Percentiles rank a stretch among this genome's conserved stretches.
Conservation (phyloP, 2,113 vertebrate species). For the Hylia prasina region DNA sequence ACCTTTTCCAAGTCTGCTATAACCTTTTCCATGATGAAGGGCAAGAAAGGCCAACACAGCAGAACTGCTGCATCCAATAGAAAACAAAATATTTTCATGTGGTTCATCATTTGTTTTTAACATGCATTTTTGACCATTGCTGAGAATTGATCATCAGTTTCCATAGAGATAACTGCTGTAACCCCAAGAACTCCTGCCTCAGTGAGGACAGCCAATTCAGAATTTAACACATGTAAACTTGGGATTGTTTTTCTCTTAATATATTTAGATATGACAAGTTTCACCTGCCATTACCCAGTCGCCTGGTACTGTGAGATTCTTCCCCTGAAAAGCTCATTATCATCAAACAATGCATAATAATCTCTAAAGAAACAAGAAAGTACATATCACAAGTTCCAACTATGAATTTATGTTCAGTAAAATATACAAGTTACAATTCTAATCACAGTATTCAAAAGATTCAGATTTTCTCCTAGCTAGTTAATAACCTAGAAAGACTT, state of each 20-base stretch:
- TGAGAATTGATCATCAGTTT: neutral
- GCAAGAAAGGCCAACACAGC: neutral
- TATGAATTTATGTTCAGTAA: neutral
- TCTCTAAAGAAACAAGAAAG: neutral
- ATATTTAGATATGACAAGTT: neutral
- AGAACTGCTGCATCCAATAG: neutral
- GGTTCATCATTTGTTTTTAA: neutral
- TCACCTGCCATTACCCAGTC: neutral
- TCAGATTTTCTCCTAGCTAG: neutral
- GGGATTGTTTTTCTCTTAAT: neutral
- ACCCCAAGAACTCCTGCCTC: neutral
- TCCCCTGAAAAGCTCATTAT: neutral
- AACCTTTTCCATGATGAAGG: neutral
- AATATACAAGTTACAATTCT: neutral
- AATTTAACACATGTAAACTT: neutral
- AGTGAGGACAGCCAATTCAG: neutral
- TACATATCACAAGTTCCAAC: neutral
- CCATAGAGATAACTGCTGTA: neutral
- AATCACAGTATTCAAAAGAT: neutral
- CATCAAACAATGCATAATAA: neutral
- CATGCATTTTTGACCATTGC: neutral
- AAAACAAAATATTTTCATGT: neutral
- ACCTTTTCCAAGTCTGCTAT: neutral
- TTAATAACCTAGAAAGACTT: neutral
- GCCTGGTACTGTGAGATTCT: neutral